Percentiles rank a stretch among this genome's conserved stretches.
These are phyloP conservation scores for Calycopis cecrops DNA, from an alignment of 1,140 invertebrate genomes.

Conservation along the genomic window DNA sequence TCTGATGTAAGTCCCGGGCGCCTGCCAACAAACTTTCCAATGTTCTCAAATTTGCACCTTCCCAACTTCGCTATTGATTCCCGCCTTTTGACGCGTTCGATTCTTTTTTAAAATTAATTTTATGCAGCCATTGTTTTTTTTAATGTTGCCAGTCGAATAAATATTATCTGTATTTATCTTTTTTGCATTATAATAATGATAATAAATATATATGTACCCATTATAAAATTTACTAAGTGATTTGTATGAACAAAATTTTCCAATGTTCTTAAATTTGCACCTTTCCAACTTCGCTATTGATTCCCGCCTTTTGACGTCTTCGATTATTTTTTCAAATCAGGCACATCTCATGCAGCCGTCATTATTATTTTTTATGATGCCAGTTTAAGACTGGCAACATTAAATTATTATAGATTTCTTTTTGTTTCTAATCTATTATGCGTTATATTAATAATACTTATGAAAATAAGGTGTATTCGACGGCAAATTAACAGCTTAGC, in stretches of 20 bases:
- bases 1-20: slow-evolving; percentile 26
- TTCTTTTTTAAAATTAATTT: slow-evolving; percentile 33
- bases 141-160: slow-evolving; percentile 10
- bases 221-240: too few species aligned
- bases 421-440: too few species aligned
- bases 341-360: slow-evolving; percentile 4
- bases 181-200: too few species aligned
- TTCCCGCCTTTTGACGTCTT: slow-evolving; percentile 42
- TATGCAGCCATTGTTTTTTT: slow-evolving; percentile 8
- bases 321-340: slow-evolving; percentile 39
- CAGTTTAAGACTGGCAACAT: too few species aligned
- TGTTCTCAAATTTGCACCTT: slow-evolving; percentile 60
- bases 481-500: too few species aligned
- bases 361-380: slow-evolving; percentile 12
- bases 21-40: slow-evolving; percentile 58
- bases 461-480: too few species aligned
- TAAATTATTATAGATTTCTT: too few species aligned
- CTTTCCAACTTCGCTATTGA: slow-evolving; percentile 45
- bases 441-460: too few species aligned
- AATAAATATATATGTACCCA: too few species aligned
- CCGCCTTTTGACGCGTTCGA: slow-evolving; percentile 43
- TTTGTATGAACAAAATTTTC: too few species aligned
- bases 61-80: slow-evolving; percentile 43
- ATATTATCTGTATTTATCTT: too few species aligned
- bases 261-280: slow-evolving; percentile 59